Conservation (phyloP, 2,888 invertebrate species). For the Tenthredo livida region DNA sequence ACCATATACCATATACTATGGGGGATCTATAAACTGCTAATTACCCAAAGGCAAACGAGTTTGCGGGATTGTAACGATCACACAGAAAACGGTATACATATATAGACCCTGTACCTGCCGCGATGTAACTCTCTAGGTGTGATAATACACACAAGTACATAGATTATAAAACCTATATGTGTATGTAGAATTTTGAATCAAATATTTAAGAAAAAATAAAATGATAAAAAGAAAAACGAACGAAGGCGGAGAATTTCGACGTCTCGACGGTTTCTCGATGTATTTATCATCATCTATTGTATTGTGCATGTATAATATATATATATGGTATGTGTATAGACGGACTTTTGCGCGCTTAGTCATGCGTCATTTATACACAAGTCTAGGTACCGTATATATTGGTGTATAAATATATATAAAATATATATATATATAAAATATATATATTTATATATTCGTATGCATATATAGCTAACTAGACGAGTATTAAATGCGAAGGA, state of each 20-base stretch:
- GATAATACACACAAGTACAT: too few species aligned
- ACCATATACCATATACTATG: neutral
- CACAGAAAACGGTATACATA: neutral
- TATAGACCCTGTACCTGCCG: too few species aligned
- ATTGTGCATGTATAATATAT: neutral
- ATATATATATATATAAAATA: neutral
- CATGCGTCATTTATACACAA: neutral
- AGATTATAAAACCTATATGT: too few species aligned
- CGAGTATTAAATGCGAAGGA: slow-evolving; percentile 19
- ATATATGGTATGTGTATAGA: neutral
- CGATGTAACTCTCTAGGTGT: too few species aligned
- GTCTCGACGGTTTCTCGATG: neutral
- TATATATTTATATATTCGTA: neutral
- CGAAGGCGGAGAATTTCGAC: too few species aligned
- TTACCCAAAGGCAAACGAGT: neutral
- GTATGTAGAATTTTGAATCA: too few species aligned
- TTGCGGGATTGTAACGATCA: neutral
- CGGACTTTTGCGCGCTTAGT: neutral
- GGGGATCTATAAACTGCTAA: slow-evolving; percentile 1
- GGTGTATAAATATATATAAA: neutral
- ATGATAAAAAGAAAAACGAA: too few species aligned
- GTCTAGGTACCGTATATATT: neutral
- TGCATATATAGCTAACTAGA: neutral
- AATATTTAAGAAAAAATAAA: too few species aligned
- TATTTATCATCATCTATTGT: neutral